A percentile compares a stretch with the other conserved stretches of the same genome.
Evolutionary conservation across 2,888 invertebrate species (phyloP).

Genomic region (Frankliniella intonsa): DNA sequence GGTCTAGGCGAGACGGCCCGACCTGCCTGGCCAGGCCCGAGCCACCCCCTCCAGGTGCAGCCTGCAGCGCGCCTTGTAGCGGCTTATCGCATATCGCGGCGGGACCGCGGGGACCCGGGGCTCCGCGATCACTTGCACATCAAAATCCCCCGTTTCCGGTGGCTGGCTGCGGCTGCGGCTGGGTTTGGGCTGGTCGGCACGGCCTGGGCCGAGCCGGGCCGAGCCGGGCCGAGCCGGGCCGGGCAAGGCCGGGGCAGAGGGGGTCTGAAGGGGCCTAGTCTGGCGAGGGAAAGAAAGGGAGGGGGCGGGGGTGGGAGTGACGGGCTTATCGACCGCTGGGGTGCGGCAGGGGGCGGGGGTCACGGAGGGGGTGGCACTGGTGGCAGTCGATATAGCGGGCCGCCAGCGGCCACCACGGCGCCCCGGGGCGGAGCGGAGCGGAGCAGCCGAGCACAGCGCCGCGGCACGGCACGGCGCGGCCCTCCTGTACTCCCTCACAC

Average conservation of each 20-base stretch:
- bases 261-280: not conserved
- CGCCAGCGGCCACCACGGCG: not conserved
- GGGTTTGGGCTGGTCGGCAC: too few relatives aligned
- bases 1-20: too few relatives aligned
- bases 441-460: too few relatives aligned
- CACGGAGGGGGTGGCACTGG: not conserved
- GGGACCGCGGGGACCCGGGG: not conserved
- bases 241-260: not conserved
- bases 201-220: not conserved
- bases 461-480: not conserved
- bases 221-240: not conserved
- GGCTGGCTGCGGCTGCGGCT: too few relatives aligned
- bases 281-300: not conserved
- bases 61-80: too few relatives aligned
- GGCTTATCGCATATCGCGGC: not conserved
- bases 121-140: not conserved
- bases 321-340: not conserved
- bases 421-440: not conserved
- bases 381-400: slow-evolving; percentile 18
- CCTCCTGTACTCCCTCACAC: not conserved
- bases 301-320: not conserved
- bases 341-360: not conserved
- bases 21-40: too few relatives aligned
- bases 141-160: too few relatives aligned
- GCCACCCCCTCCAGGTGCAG: too few relatives aligned